Percentiles rank a stretch among this genome's conserved stretches.
phyloP scores from a whole-genome alignment of 2,797 vertebrate species.

The Mycteria americana region DNA sequence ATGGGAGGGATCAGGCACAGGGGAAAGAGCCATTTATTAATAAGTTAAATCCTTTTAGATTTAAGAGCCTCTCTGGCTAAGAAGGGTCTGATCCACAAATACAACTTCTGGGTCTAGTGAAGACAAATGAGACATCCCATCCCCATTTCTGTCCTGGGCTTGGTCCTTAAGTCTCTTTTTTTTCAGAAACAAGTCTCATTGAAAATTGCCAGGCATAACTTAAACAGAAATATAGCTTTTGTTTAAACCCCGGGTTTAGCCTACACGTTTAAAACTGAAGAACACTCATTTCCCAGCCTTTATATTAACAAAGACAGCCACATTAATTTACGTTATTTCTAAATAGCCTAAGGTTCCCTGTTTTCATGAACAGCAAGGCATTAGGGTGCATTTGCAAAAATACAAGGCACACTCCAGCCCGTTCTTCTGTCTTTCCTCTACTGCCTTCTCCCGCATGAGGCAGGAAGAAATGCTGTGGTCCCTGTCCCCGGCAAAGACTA shows the following conservation, averaged over 20 bases:
- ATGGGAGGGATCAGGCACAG: constrained; percentile 33
- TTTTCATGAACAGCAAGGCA: neutral
- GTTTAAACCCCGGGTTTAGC: neutral
- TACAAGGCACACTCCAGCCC: neutral
- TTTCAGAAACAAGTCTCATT: neutral
- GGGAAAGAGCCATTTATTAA: constrained; percentile 55
- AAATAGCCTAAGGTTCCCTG: neutral
- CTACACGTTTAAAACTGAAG: neutral
- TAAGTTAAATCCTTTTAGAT: constrained; percentile 44
- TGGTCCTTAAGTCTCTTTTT: neutral
- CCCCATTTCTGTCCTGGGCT: neutral
- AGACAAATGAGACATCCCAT: neutral
- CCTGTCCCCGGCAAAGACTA: neutral
- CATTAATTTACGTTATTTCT: neutral
- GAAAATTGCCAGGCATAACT: neutral
- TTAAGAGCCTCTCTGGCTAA: neutral
- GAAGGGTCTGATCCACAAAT: neutral
- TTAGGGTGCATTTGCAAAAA: neutral
- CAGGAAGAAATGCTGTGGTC: neutral
- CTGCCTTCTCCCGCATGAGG: neutral
- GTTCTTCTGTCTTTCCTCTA: neutral
- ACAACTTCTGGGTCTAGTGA: neutral
- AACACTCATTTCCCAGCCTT: neutral
- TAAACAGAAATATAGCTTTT: neutral
- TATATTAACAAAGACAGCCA: neutral